Evolutionary conservation across 2,888 invertebrate species (phyloP).

Genomic region (Caradrina clavipalpis): DNA sequence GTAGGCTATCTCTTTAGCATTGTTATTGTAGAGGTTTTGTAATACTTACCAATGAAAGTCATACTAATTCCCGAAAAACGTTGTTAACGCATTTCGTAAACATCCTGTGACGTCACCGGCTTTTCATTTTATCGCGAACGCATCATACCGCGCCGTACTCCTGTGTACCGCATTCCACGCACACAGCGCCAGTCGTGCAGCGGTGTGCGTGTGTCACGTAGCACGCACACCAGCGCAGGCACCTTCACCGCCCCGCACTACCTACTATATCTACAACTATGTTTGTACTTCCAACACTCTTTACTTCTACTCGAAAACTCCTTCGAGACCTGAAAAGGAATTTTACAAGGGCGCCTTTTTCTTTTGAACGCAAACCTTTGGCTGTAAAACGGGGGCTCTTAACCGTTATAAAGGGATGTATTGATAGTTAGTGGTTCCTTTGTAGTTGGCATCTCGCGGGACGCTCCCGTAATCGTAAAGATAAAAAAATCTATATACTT

Average conservation of each 20-base stretch:
- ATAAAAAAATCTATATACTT: constrained; percentile 69
- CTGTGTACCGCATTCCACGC: constrained; percentile 79
- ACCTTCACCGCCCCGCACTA: constrained; percentile 78
- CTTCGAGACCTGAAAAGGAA: constrained; percentile 87
- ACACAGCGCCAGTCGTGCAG: constrained; percentile 64
- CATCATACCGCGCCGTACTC: constrained; percentile 66
- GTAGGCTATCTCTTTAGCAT: neutral
- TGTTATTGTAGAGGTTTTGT: neutral
- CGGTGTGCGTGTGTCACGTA: constrained; percentile 73
- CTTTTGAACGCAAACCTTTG: constrained; percentile 83
- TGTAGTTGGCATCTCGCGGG: constrained; percentile 78
- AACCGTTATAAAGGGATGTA: constrained; percentile 79
- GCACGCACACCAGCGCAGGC: constrained; percentile 75
- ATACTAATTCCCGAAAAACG: constrained; percentile 41
- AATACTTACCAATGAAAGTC: constrained; percentile 22
- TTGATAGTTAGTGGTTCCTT: constrained; percentile 79
- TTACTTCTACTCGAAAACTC: constrained; percentile 77
- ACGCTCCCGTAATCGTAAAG: constrained; percentile 73
- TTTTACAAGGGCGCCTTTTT: constrained; percentile 86
- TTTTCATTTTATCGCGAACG: constrained; percentile 69
- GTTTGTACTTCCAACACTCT: constrained; percentile 71
- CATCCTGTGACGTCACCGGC: constrained; percentile 74
- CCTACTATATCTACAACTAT: constrained; percentile 75
- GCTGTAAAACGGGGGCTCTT: constrained; percentile 82
- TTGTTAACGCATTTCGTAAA: constrained; percentile 50